Base-by-base conservation (phyloP, 2,888 invertebrate genomes). In the Mythimna albipuncta region DNA sequence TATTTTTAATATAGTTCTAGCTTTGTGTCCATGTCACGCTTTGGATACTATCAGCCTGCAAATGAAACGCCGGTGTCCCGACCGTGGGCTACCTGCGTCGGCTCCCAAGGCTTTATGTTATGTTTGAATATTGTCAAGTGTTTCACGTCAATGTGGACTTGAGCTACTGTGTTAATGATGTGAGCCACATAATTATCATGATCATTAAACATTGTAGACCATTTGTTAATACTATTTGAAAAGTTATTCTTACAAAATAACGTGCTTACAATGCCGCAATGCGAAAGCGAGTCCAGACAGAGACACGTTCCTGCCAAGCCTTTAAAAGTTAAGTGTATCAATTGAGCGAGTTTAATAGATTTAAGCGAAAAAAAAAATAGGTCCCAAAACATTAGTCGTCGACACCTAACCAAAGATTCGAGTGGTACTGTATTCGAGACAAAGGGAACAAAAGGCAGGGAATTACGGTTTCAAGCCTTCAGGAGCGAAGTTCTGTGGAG, bases 381-480 rank as follows among this genome's bases (percentile, higher is more conserved):
- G 62, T 59, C 61, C 32, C 65, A 82, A 88, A 88, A 86, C 84
- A 88, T 83, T 86, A 83, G 79, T 84, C 77, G 79, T 72, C 77
- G 81, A 85, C 86, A 86, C 83, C 84, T 83, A 83, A 82, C 80
- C 68, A 79, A 83, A 86, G 81, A 82, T 85, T 86, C 73, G 85
- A 87, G 88, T 85, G 86, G 85, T 80, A 85, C 84, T 83, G 85
- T 85, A 74, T 74, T 71, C 81, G 81, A 90, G 86, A 93, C 91
- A 92, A 93, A 92, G 90, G 87, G 86, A 89, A 92, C 92, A 92
- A 93, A 91, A 91, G 89, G 86, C 89, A 84, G 87, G 76, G 89
- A 90, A 91, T 92, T 91, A 93, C 91, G 89, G 89, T 87, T 89
- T 89, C 86, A 89, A 91, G 89, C 89, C 88, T 91, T 91, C 89